A percentile compares a stretch with the other conserved stretches of the same genome.
Conservation (phyloP, 2,888 invertebrate species). For the Isotomurus palustris region DNA sequence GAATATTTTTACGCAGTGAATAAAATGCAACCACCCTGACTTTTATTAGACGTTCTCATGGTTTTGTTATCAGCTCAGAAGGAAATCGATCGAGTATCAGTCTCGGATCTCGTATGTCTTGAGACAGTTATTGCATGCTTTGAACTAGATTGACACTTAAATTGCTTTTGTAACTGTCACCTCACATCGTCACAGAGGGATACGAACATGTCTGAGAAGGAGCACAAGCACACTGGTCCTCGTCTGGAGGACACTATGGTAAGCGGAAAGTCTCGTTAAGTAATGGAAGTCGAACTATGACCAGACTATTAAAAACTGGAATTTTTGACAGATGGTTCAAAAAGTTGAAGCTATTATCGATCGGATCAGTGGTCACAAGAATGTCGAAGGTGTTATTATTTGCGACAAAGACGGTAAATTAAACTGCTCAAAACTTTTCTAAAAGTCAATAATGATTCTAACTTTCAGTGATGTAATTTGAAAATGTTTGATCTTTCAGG, state of each 20-base stretch:
- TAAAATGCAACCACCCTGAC: too few relatives aligned
- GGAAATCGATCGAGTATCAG: too few relatives aligned
- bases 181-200: too few relatives aligned
- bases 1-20: background rate
- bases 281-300: background rate
- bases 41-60: too few relatives aligned
- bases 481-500: too few relatives aligned
- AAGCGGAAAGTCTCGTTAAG: background rate
- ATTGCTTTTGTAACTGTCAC: too few relatives aligned
- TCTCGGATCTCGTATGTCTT: too few relatives aligned
- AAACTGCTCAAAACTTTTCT: background rate
- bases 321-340: conserved; percentile 22
- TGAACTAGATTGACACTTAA: too few relatives aligned
- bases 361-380: conserved; percentile 27
- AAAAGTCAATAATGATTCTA: background rate
- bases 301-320: too few relatives aligned
- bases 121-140: too few relatives aligned
- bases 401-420: conserved; percentile 33
- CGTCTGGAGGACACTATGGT: conserved; percentile 3
- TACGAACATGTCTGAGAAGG: conserved; percentile 4
- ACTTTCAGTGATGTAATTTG: too few relatives aligned
- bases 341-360: conserved; percentile 36
- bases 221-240: conserved; percentile 4
- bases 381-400: conserved; percentile 36
- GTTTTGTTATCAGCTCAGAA: too few relatives aligned